Conservation (phyloP, 2,113 vertebrate species). For the Syngnathus floridae region DNA sequence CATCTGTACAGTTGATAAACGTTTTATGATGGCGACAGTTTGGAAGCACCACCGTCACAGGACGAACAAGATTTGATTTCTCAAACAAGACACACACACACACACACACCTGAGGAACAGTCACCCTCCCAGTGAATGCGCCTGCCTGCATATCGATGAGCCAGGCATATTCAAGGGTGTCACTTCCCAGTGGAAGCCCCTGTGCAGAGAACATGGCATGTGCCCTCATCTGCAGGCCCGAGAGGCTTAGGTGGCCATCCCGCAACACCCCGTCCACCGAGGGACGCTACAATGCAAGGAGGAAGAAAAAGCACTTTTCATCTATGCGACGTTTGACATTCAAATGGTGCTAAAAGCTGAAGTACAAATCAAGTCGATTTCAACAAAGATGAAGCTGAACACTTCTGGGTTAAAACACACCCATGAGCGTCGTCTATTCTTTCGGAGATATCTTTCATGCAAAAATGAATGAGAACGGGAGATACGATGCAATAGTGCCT, state of each 20-base stretch:
- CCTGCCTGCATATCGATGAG: conserved; percentile 93
- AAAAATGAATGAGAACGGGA: too few species aligned
- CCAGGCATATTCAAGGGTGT: conserved; percentile 95
- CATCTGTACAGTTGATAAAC: not conserved
- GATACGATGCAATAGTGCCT: too few species aligned
- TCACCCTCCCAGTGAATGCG: conserved; percentile 86
- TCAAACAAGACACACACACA: not conserved
- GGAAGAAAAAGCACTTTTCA: too few species aligned
- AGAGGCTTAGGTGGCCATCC: conserved; percentile 90
- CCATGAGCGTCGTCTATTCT: too few species aligned
- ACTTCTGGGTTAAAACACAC: too few species aligned
- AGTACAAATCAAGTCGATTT: too few species aligned
- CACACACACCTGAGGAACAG: conserved; percentile 84
- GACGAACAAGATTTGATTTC: too few species aligned
- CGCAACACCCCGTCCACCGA: conserved; percentile 83
- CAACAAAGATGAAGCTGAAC: too few species aligned
- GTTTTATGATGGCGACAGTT: not conserved
- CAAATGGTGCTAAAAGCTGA: too few species aligned
- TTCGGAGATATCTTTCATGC: too few species aligned
- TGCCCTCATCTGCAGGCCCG: conserved; percentile 90
- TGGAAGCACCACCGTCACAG: not conserved
- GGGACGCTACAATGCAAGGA: conserved; percentile 72
- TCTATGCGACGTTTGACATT: too few species aligned
- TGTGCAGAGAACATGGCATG: conserved; percentile 96
- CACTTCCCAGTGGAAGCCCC: conserved; percentile 82